Percentiles rank a stretch among this genome's conserved stretches.
Conservation (phyloP, 2,888 invertebrate genomes). For the Galeopsomyia nigrocyanea region DNA sequence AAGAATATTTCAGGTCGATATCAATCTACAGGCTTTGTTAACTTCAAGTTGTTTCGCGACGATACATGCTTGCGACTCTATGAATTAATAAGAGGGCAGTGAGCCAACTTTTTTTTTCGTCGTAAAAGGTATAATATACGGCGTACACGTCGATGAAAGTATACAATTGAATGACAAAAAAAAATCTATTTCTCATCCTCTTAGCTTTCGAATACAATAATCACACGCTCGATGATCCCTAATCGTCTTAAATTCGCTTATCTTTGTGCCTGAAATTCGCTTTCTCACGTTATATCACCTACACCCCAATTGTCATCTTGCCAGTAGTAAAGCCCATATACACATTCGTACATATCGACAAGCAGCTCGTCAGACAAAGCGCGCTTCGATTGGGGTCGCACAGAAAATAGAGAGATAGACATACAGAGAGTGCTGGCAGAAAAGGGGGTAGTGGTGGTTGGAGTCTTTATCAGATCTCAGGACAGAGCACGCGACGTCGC, state of each 20-base stretch:
- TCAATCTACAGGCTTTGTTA: constrained; percentile 15
- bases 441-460: constrained; percentile 49
- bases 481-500: constrained; percentile 66
- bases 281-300: neutral
- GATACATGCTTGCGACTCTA: neutral
- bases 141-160: no score
- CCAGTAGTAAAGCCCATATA: neutral
- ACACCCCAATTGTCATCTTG: constrained; percentile 35
- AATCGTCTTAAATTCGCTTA: no score
- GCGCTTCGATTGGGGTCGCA: constrained; percentile 60
- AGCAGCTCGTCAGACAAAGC: constrained; percentile 56
- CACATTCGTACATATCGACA: constrained; percentile 55
- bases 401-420: constrained; percentile 42
- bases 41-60: constrained; percentile 13
- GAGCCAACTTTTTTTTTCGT: neutral
- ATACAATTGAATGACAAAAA: no score
- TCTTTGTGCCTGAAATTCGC: no score
- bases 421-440: constrained; percentile 34
- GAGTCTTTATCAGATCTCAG: constrained; percentile 65
- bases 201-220: no score
- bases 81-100: constrained; percentile 12
- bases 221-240: no score
- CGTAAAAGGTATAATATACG: neutral
- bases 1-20: constrained; percentile 19
- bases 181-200: no score